phyloP scores from a whole-genome alignment of 2,113 vertebrate species.

The Balaenoptera acutorostrata region DNA sequence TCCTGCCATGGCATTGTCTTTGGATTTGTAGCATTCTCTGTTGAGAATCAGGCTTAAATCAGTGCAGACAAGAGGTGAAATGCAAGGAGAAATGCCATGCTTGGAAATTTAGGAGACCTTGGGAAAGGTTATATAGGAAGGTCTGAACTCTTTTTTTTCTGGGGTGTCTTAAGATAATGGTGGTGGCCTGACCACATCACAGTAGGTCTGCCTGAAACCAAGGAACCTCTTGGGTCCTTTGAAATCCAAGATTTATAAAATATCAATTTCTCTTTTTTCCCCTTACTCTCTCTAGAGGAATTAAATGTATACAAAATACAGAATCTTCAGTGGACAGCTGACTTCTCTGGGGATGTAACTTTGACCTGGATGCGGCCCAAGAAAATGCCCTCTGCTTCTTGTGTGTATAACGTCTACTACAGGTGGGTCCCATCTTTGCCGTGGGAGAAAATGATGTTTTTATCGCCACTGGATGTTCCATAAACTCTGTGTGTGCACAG shows the following conservation, averaged over 20 bases:
- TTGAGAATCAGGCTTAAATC: background rate
- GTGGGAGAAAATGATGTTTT: accelerated
- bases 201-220: background rate
- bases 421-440: slow-evolving; percentile 78
- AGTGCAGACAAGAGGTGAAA: background rate
- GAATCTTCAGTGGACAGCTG: slow-evolving; percentile 94
- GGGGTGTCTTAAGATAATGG: background rate
- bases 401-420: slow-evolving; percentile 92
- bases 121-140: background rate
- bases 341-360: slow-evolving; percentile 89
- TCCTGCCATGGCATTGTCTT: accelerated
- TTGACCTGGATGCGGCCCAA: slow-evolving; percentile 94
- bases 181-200: background rate
- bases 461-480: accelerated
- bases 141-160: background rate
- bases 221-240: background rate
- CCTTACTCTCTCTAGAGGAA: slow-evolving; percentile 79
- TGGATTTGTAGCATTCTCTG: background rate
- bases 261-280: background rate
- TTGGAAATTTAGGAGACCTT: background rate
- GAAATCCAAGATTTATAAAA: background rate
- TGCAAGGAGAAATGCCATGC: background rate
- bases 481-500: accelerated
- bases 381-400: slow-evolving; percentile 88
- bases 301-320: slow-evolving; percentile 92